Evolutionary conservation across 1,140 invertebrate species (phyloP).

Genomic region (Capitella teleta): DNA sequence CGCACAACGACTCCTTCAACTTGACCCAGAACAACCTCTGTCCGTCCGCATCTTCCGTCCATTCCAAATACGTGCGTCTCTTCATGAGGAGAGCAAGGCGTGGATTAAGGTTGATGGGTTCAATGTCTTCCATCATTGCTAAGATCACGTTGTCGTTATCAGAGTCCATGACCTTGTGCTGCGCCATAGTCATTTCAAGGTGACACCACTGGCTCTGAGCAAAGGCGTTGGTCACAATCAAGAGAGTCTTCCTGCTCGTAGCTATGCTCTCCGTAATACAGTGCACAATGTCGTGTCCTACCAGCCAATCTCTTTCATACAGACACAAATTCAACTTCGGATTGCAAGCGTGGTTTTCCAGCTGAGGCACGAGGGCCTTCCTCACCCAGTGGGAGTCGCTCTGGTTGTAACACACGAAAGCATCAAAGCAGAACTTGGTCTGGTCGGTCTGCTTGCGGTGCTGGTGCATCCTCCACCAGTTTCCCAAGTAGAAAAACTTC

Average conservation of each 20-base stretch:
- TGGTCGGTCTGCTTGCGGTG: not conserved
- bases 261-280: slow-evolving; percentile 22
- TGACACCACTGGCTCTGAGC: slow-evolving; percentile 21
- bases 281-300: slow-evolving; percentile 17
- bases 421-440: not conserved
- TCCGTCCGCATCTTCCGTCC: not conserved
- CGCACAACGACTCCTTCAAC: no score
- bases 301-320: slow-evolving; percentile 22
- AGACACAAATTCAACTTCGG: slow-evolving; percentile 18
- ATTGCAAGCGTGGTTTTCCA: not conserved
- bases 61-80: slow-evolving; percentile 1
- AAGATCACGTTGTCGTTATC: slow-evolving; percentile 8
- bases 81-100: slow-evolving; percentile 1
- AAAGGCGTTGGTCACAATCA: slow-evolving; percentile 20
- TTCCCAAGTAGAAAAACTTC: not conserved
- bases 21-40: slow-evolving; percentile 3
- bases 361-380: not conserved
- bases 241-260: slow-evolving; percentile 16
- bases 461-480: not conserved
- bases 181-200: no score
- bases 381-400: not conserved
- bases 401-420: not conserved
- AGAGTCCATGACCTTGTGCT: slow-evolving; percentile 28
- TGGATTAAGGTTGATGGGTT: slow-evolving; percentile 1
- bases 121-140: no score